phyloP scores from a whole-genome alignment of 2,113 vertebrate species.

The Lophius piscatorius region DNA sequence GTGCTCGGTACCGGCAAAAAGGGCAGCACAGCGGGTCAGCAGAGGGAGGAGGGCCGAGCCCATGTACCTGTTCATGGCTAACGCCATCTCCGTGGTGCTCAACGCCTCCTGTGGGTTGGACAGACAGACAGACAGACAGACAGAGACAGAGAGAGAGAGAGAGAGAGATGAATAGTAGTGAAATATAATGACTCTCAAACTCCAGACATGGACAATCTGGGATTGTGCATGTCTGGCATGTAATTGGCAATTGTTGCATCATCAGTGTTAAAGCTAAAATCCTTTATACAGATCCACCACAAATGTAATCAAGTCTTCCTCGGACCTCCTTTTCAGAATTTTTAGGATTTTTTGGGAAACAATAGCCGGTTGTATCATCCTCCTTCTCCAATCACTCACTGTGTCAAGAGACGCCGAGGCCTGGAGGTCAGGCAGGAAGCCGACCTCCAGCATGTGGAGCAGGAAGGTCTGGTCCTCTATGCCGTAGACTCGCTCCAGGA shows the following conservation, averaged over 20 bases:
- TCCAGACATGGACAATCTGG: no score
- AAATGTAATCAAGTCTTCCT: no score
- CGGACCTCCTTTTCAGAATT: no score
- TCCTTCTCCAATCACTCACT: conserved; percentile 80
- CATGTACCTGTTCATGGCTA: conserved; percentile 94
- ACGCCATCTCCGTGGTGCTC: conserved; percentile 92
- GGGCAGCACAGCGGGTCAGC: conserved; percentile 93
- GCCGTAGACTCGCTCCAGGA: conserved; percentile 95
- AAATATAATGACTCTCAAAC: no score
- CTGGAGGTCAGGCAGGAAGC: conserved; percentile 94
- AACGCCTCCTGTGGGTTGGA: conserved; percentile 83
- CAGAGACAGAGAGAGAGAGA: no score
- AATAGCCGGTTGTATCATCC: no score
- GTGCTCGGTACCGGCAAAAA: conserved; percentile 93
- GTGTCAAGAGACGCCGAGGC: conserved; percentile 93
- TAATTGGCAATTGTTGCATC: no score
- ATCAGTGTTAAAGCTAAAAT: no score
- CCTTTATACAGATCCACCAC: no score
- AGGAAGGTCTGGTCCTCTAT: conserved; percentile 94
- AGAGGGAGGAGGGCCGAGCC: conserved; percentile 93
- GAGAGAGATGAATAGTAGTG: neutral
- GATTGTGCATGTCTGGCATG: no score
- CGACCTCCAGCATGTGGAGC: conserved; percentile 93
- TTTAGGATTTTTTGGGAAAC: no score
- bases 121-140: conserved; percentile 3